These are phyloP conservation scores for Papilio glaucus DNA, from an alignment of 1,140 invertebrate species.

Conservation along the genomic window DNA sequence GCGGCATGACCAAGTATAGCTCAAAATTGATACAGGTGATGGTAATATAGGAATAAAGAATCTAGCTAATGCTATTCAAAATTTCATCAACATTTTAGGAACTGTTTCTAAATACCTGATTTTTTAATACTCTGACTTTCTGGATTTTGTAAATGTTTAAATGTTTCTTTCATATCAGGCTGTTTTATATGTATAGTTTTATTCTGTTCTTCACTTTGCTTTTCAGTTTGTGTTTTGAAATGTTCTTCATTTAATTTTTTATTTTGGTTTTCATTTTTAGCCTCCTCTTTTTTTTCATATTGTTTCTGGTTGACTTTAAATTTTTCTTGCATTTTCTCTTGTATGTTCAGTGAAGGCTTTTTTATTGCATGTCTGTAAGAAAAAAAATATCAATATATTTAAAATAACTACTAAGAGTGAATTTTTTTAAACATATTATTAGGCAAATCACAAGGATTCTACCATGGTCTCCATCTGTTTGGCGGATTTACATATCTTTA, in stretches of 20 bases:
- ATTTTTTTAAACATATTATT: too few species aligned
- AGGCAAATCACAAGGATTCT: too few species aligned
- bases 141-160: not conserved
- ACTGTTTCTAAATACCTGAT: not conserved
- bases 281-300: not conserved
- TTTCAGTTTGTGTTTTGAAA: not conserved
- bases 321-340: slow-evolving; percentile 5
- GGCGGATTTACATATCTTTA: too few species aligned
- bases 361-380: not conserved
- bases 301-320: not conserved
- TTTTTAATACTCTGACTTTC: not conserved
- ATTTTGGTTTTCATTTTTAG: not conserved
- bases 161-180: not conserved
- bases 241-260: not conserved
- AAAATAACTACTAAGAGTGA: too few species aligned
- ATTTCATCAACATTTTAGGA: not conserved
- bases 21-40: too few species aligned
- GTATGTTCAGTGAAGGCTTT: slow-evolving; percentile 2
- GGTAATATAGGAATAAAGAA: too few species aligned
- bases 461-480: too few species aligned
- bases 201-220: not conserved
- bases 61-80: too few species aligned
- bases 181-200: not conserved
- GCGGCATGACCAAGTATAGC: too few species aligned
- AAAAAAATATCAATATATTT: not conserved